Percentiles rank a stretch among this genome's conserved stretches.
phyloP scores from a whole-genome alignment of 2,797 vertebrate species.

The Muscicapa striata region DNA sequence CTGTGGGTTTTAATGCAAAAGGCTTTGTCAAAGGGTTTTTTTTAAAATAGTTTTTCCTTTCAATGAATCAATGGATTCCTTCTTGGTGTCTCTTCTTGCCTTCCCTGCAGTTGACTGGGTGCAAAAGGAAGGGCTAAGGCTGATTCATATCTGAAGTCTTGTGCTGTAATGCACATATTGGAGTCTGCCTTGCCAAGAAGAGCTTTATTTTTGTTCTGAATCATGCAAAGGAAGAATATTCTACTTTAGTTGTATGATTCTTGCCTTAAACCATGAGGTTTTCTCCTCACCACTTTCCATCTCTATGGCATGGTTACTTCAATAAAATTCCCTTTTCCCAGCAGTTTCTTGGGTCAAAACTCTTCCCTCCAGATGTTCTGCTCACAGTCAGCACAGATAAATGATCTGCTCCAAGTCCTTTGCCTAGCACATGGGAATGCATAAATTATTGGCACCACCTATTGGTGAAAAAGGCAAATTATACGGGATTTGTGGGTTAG shows the following conservation, averaged over 20 bases:
- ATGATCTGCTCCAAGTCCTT: neutral
- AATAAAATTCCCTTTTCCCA: neutral
- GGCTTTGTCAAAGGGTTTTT: neutral
- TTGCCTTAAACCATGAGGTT: neutral
- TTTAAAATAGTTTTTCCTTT: neutral
- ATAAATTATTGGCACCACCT: slow-evolving; percentile 67
- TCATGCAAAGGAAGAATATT: neutral
- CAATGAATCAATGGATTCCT: neutral
- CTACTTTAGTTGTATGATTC: neutral
- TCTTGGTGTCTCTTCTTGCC: neutral
- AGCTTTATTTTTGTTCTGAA: neutral
- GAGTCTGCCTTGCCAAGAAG: neutral
- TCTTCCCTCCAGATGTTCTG: neutral
- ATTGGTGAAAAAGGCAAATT: slow-evolving; percentile 47
- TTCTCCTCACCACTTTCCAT: neutral
- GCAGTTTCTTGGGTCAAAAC: neutral
- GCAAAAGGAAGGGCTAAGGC: neutral
- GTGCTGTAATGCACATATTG: neutral
- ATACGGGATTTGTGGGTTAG: neutral
- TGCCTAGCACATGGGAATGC: slow-evolving; percentile 9
- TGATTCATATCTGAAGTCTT: neutral
- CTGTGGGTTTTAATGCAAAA: neutral
- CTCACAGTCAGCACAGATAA: neutral
- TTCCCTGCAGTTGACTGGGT: neutral
- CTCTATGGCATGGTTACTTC: neutral